phyloP scores from a whole-genome alignment of 2,113 vertebrate genomes.

The Python bivittatus region DNA sequence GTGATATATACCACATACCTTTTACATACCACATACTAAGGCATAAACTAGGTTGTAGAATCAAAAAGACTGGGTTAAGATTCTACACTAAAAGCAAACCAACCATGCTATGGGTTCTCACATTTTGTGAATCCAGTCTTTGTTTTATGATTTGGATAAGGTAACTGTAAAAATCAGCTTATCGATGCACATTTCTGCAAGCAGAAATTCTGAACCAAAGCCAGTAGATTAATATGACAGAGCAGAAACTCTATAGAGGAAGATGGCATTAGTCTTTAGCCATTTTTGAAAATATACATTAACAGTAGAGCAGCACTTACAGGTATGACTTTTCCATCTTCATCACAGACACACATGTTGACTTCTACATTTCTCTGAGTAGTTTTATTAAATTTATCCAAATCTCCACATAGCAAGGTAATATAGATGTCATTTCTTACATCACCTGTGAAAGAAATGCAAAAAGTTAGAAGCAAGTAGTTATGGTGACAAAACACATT shows the following conservation, averaged over 20 bases:
- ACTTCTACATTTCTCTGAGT: slow-evolving; percentile 97
- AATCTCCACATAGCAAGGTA: slow-evolving; percentile 89
- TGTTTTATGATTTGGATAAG: not conserved
- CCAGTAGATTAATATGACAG: not conserved
- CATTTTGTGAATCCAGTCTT: not conserved
- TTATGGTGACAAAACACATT: not conserved
- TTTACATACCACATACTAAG: not conserved
- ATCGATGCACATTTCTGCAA: not conserved
- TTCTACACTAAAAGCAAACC: not conserved
- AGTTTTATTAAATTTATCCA: slow-evolving; percentile 98
- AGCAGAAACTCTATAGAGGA: not conserved
- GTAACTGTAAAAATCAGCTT: not conserved
- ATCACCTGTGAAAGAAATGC: slow-evolving; percentile 77
- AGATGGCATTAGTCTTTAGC: not conserved
- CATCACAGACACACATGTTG: slow-evolving; percentile 94
- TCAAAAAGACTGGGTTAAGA: not conserved
- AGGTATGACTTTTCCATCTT: slow-evolving; percentile 89
- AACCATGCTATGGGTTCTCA: not conserved
- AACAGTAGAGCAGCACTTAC: slow-evolving; percentile 70
- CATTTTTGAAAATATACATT: not conserved
- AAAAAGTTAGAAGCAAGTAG: slow-evolving; percentile 17
- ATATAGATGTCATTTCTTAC: slow-evolving; percentile 98
- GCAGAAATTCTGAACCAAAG: not conserved
- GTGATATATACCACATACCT: not conserved
- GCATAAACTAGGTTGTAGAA: not conserved